phyloP scores from a whole-genome alignment of 2,888 invertebrate genomes.

The Zonitis immaculata region DNA sequence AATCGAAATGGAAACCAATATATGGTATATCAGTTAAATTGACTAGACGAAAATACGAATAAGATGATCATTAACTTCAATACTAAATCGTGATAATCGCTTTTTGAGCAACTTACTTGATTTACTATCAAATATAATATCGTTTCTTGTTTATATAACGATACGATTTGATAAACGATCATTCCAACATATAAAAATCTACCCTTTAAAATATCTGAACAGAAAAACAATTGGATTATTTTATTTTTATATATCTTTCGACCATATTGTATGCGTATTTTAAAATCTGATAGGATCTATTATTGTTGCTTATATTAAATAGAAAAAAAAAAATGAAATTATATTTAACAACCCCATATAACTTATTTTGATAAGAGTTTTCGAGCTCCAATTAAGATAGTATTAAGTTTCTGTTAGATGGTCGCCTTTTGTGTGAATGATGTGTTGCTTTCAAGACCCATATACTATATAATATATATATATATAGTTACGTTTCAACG shows the following conservation, averaged over 20 bases:
- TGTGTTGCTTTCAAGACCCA: conserved; percentile 14
- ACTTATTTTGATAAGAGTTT: conserved; percentile 13
- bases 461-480: too few species aligned
- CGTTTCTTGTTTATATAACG: conserved; percentile 13
- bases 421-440: conserved; percentile 17
- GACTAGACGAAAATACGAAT: conserved; percentile 33
- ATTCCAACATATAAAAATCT: too few species aligned
- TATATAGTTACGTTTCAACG: not conserved
- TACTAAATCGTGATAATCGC: conserved; percentile 14
- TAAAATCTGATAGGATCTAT: too few species aligned
- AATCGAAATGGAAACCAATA: conserved; percentile 33
- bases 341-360: too few species aligned
- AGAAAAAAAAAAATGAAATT: too few species aligned
- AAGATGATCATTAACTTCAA: conserved; percentile 7
- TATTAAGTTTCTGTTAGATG: conserved; percentile 13
- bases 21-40: conserved; percentile 35
- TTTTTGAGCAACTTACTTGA: conserved; percentile 14
- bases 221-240: too few species aligned
- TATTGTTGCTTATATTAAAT: too few species aligned
- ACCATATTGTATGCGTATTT: too few species aligned
- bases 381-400: conserved; percentile 18
- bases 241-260: too few species aligned
- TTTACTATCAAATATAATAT: conserved; percentile 15
- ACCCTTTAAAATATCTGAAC: too few species aligned
- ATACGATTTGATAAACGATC: conserved; percentile 18